Evolutionary conservation across 2,797 vertebrate species (phyloP), one percentile per base, ranked within the genome.

Genomic region (Brotula barbata): DNA sequence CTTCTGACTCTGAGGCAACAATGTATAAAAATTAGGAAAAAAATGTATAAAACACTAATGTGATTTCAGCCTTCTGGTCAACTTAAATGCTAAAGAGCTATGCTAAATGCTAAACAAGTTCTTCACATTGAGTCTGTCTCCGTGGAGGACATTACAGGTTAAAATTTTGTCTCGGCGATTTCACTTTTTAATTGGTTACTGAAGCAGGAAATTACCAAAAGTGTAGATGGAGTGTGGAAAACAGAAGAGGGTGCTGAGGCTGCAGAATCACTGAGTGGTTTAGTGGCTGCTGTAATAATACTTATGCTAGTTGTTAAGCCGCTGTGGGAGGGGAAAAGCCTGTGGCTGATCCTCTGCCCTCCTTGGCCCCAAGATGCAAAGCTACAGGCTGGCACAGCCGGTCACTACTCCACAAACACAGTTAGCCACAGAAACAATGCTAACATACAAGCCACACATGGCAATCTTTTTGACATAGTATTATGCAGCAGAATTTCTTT

Each of bases 291-390:
- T 85, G 83, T 80, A 84, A 85, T 86, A 86, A 88, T 85, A 85
- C 87, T 88, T 80, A 80, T 64, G 81, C 80, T 83, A 85, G 63
- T 85, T 55, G 84, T 77, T 88, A 89, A 88, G 85, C 87, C 46
- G 80, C 82, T 87, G 82, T 77, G 72, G 75, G 49, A 19, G 3
- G 59, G 43, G 34, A 37, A 56, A 72, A 83, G 85, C 80, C 78
- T 84, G 77, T 64, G 62, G 72, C 77, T 86, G 85, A 89, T 88
- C 88, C 84, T 73, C 79, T 77, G 60, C 66, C 71, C 69, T 82
- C 62, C 48, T 48, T 64, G 63, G 68, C 66, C 73, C 71, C 68
- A 43, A 57, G 61, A 79, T 65, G 47, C 59, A 78, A 49, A 81
- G 69, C 71, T 65, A 53, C 56, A 74, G 59, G 19, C 33, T 16